Conservation (phyloP, 2,797 vertebrate genomes). For the Rhinoraja longicauda region DNA sequence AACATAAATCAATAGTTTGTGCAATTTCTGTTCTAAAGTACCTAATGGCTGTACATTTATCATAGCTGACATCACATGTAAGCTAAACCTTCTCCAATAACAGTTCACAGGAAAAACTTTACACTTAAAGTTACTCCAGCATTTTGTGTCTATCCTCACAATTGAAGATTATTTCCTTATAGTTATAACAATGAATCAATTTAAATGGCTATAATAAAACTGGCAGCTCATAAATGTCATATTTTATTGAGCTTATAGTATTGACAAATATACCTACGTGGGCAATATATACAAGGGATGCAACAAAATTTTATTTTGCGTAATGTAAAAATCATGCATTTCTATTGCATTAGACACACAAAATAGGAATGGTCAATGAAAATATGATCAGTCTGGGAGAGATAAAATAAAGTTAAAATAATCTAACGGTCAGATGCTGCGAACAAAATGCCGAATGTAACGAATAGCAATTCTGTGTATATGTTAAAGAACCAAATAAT, state of each 20-base stretch:
- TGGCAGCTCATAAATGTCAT: neutral
- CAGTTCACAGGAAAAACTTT: neutral
- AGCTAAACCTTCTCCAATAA: neutral
- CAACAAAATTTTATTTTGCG: neutral
- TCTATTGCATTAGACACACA: neutral
- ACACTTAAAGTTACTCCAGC: too few species aligned
- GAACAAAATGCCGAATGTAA: neutral
- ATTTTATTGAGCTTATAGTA: neutral
- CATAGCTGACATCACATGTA: neutral
- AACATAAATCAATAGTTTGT: conserved; percentile 19
- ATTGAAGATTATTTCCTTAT: neutral
- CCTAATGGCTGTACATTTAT: conserved; percentile 10
- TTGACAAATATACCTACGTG: neutral
- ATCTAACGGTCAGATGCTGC: neutral
- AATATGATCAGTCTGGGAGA: neutral
- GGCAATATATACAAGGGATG: neutral
- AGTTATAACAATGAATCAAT: neutral
- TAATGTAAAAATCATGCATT: neutral
- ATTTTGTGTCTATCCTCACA: too few species aligned
- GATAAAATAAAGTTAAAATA: neutral
- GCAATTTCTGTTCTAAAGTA: conserved; percentile 8
- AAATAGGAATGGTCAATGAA: neutral
- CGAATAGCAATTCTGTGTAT: neutral
- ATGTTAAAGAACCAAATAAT: neutral
- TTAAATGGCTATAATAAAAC: neutral